A percentile compares a stretch with the other conserved stretches of the same genome.
Evolutionary conservation across 2,888 invertebrate genomes (phyloP).

Genomic region (Catocala fraxini): DNA sequence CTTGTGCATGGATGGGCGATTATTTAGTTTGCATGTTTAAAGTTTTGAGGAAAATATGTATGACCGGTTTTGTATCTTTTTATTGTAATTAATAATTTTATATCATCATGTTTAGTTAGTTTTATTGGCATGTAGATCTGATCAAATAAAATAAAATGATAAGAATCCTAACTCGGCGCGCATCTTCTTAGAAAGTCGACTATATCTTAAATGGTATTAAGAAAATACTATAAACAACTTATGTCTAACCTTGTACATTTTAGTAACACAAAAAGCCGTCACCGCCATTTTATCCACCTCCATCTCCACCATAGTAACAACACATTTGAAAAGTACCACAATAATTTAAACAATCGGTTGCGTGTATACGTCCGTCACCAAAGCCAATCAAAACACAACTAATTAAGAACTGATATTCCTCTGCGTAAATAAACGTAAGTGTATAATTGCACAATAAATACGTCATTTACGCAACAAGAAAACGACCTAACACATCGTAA

Average conservation of each 20-base stretch:
- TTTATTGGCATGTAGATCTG: no score
- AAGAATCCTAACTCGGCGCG: no score
- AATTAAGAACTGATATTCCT: conserved; percentile 9
- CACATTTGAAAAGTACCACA: neutral
- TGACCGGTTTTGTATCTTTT: no score
- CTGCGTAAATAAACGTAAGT: conserved; percentile 3
- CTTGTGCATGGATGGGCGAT: no score
- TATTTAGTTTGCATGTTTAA: no score
- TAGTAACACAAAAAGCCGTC: neutral
- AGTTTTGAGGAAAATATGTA: no score
- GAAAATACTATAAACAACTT: neutral
- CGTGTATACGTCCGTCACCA: conserved; percentile 7
- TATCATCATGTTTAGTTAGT: no score
- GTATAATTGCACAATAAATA: conserved; percentile 14
- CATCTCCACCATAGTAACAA: conserved; percentile 1
- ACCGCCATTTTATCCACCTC: conserved; percentile 9
- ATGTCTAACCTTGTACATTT: conserved; percentile 1
- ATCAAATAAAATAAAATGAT: no score
- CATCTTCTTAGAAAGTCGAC: no score
- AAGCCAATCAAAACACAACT: conserved; percentile 9
- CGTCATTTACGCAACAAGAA: conserved; percentile 15
- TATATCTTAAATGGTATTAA: no score
- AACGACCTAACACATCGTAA: neutral
- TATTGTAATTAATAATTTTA: no score
- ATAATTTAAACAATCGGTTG: neutral